Evolutionary conservation across 1,140 invertebrate genomes (phyloP).

Genomic region (Mesaphorura yosii): DNA sequence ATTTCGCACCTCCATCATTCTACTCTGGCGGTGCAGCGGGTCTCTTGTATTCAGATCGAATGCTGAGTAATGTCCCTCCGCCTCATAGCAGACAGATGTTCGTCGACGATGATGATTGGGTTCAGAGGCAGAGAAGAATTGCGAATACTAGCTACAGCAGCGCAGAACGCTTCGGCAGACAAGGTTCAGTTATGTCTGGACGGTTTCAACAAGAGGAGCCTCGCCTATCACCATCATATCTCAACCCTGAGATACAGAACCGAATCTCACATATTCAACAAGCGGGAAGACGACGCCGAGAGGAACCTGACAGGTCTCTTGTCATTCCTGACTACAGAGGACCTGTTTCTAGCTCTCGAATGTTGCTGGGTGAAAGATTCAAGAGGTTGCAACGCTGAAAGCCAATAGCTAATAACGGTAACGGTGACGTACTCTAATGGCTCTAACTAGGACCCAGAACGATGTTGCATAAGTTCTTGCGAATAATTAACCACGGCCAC

Average conservation of each 20-base stretch:
- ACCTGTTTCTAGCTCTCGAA: conserved; percentile 17
- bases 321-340: conserved; percentile 18
- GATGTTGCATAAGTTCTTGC: not conserved
- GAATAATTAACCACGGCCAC: not conserved
- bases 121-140: too few species aligned
- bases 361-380: conserved; percentile 25
- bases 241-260: conserved; percentile 28
- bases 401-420: not conserved
- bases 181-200: too few species aligned
- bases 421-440: not conserved
- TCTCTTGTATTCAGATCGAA: too few species aligned
- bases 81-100: too few species aligned
- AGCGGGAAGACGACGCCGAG: conserved; percentile 5
- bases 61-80: too few species aligned
- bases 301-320: not conserved
- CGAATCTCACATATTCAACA: conserved; percentile 25
- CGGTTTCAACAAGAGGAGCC: too few species aligned
- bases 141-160: too few species aligned
- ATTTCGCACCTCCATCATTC: too few species aligned
- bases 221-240: too few species aligned
- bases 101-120: too few species aligned
- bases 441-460: not conserved
- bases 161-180: too few species aligned
- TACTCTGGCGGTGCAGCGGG: too few species aligned
- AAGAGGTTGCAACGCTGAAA: conserved; percentile 13